Evolutionary conservation across 2,797 vertebrate genomes (phyloP).

Genomic region (Crenichthys baileyi): DNA sequence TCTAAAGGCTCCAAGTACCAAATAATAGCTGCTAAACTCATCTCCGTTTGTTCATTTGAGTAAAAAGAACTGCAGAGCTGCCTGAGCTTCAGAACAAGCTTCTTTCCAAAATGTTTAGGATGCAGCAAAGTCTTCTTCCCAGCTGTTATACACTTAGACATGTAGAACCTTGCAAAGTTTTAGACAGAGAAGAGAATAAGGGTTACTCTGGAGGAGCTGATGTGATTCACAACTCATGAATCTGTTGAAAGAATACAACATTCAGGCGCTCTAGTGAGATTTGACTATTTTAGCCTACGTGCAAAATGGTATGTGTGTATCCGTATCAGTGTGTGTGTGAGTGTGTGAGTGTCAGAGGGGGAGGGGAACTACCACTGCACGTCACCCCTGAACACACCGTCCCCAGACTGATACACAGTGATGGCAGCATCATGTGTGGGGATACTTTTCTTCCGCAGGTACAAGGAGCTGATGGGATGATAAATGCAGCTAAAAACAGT

Average conservation of each 20-base stretch:
- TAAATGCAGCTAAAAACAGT: background rate
- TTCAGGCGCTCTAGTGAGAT: no score
- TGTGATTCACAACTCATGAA: no score
- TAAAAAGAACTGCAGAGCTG: background rate
- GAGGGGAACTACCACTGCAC: no score
- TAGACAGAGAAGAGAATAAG: background rate
- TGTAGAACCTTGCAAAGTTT: no score
- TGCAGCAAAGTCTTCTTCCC: background rate
- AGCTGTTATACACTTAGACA: background rate
- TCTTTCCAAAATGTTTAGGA: background rate
- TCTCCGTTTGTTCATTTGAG: background rate
- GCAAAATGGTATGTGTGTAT: no score
- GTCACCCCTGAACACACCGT: no score
- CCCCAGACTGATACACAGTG: no score
- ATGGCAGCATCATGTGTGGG: background rate
- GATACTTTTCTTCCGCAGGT: background rate
- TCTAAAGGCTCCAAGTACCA: slow-evolving; percentile 15
- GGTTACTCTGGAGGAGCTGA: background rate
- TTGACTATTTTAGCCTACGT: no score
- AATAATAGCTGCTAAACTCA: slow-evolving; percentile 8
- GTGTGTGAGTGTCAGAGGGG: no score
- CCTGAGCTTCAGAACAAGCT: background rate
- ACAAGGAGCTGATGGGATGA: background rate
- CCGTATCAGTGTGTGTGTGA: no score
- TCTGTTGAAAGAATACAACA: background rate